Conservation (phyloP, 2,888 invertebrate species). For the Baronia brevicornis region DNA sequence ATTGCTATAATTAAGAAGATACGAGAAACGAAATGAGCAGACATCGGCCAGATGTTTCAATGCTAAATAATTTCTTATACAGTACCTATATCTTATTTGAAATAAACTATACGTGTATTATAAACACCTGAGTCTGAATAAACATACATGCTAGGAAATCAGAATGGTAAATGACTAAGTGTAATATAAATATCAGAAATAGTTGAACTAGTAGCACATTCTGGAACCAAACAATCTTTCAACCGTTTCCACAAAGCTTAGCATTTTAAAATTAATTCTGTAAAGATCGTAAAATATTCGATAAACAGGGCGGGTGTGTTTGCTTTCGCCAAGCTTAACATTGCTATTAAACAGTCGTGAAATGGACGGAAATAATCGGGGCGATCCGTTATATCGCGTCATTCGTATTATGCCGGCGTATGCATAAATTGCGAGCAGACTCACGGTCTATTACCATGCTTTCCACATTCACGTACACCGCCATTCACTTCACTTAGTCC, state of each 20-base stretch:
- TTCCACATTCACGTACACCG: constrained; percentile 45
- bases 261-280: constrained; percentile 70
- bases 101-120: constrained; percentile 66
- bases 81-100: constrained; percentile 61
- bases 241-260: constrained; percentile 62
- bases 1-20: constrained; percentile 14
- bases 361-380: constrained; percentile 74
- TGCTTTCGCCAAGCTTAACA: constrained; percentile 72
- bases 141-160: constrained; percentile 70
- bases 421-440: constrained; percentile 39
- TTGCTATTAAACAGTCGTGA: constrained; percentile 75
- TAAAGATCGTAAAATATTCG: constrained; percentile 72
- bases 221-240: constrained; percentile 66
- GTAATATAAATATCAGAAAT: constrained; percentile 71
- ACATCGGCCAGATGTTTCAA: constrained; percentile 53
- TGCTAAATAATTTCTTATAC: constrained; percentile 55
- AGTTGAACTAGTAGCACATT: constrained; percentile 54
- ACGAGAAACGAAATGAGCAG: constrained; percentile 36
- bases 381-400: constrained; percentile 71
- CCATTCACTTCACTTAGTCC: constrained; percentile 57
- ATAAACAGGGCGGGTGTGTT: constrained; percentile 72
- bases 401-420: constrained; percentile 67
- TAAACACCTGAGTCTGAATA: constrained; percentile 66
- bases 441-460: constrained; percentile 55
- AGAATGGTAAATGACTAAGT: constrained; percentile 72